A percentile compares a stretch with the other conserved stretches of the same genome.
Evolutionary conservation across 92 coral and sea anemone genomes (phyloP).

Genomic region (Galaxea fascicularis): DNA sequence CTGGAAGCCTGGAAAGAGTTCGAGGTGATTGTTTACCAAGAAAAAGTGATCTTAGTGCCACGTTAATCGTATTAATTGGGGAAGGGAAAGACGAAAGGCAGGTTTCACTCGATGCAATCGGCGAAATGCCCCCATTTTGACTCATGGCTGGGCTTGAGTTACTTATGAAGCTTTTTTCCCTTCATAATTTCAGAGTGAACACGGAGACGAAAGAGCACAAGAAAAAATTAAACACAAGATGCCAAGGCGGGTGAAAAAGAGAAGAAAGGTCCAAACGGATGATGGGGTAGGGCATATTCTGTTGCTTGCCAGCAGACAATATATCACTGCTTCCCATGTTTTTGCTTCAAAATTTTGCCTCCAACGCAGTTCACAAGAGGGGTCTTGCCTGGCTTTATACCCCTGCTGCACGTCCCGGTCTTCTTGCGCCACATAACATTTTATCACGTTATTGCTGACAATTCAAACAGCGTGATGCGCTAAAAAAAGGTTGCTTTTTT

Average conservation of each 20-base stretch:
- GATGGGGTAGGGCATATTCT: conserved; percentile 81
- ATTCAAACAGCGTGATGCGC: too few species aligned
- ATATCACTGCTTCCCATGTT: not conserved
- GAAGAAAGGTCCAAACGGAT: conserved; percentile 93
- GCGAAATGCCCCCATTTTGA: not conserved
- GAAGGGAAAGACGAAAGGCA: too few species aligned
- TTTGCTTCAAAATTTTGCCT: not conserved
- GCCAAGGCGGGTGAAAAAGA: conserved; percentile 94
- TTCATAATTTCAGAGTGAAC: conserved; percentile 63
- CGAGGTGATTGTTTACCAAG: conserved; percentile 65
- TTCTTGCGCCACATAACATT: too few species aligned
- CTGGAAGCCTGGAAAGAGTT: conserved; percentile 97
- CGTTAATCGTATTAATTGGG: too few species aligned
- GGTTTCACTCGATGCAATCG: too few species aligned
- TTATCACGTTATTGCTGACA: too few species aligned
- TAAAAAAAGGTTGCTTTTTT: too few species aligned
- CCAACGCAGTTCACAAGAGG: too few species aligned
- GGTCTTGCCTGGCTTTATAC: too few species aligned
- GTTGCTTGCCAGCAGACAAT: too few species aligned
- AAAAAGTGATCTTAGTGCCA: too few species aligned
- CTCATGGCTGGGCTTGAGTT: not conserved
- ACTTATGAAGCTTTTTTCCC: not conserved
- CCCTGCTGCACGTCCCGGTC: too few species aligned
- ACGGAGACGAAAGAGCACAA: conserved; percentile 79
- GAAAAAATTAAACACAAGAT: conserved; percentile 83